phyloP scores from a whole-genome alignment of 2,888 invertebrate species.

The Nasonia oneida region DNA sequence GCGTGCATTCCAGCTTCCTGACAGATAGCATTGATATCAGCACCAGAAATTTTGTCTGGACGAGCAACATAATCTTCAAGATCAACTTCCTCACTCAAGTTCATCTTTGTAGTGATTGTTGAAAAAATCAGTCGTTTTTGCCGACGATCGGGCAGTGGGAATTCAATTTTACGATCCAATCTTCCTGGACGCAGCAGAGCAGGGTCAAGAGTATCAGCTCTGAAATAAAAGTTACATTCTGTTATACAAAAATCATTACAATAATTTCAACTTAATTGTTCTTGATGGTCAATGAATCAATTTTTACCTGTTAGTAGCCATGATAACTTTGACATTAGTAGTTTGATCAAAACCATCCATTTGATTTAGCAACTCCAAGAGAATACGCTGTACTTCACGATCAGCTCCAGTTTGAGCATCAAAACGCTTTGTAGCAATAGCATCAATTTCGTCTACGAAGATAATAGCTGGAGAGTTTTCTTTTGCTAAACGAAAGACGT shows the following conservation, averaged over 20 bases:
- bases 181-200: conserved; percentile 96
- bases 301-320: conserved; percentile 79
- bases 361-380: conserved; percentile 97
- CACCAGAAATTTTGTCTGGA: conserved; percentile 99
- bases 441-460: conserved; percentile 99
- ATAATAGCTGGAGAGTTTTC: conserved; percentile 99
- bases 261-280: not conserved
- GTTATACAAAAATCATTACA: conserved; percentile 33
- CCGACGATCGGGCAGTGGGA: conserved; percentile 95
- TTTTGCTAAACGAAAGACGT: conserved; percentile 98
- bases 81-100: conserved; percentile 98
- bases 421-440: conserved; percentile 99
- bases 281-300: conserved; percentile 5
- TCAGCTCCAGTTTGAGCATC: conserved; percentile 99
- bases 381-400: conserved; percentile 98
- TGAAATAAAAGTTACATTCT: conserved; percentile 70
- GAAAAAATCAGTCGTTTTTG: conserved; percentile 98
- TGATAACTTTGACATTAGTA: conserved; percentile 97
- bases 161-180: conserved; percentile 98
- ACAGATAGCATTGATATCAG: conserved; percentile 99
- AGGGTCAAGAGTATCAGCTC: conserved; percentile 99
- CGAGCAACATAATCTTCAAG: conserved; percentile 99
- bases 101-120: conserved; percentile 98
- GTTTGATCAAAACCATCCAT: conserved; percentile 99
- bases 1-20: conserved; percentile 99